Evolutionary conservation across 1,140 invertebrate genomes (phyloP).

Genomic region (Heliconius congener): DNA sequence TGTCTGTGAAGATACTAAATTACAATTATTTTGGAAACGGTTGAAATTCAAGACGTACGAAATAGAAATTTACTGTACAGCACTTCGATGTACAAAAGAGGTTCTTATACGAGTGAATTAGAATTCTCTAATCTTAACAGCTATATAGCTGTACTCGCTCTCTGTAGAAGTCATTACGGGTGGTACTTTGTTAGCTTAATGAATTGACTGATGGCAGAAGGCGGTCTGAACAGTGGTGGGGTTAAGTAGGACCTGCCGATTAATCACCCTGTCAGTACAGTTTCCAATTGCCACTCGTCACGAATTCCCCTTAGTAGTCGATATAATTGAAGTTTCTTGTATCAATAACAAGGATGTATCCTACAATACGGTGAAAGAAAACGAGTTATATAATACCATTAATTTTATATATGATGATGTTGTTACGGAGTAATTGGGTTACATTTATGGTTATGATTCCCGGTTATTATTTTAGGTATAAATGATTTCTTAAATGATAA

Average conservation of each 20-base stretch:
- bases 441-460: too few species aligned
- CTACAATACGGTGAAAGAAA: conserved; percentile 6
- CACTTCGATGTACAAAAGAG: conserved; percentile 32
- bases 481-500: too few species aligned
- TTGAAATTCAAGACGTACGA: conserved; percentile 7
- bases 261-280: conserved; percentile 77
- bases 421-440: neutral
- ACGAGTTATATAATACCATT: neutral
- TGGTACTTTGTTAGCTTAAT: conserved; percentile 78
- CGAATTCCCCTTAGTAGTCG: conserved; percentile 59
- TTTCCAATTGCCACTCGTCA: conserved; percentile 76
- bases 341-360: conserved; percentile 31
- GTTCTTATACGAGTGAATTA: conserved; percentile 31
- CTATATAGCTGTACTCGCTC: conserved; percentile 55
- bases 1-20: conserved; percentile 45
- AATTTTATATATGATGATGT: neutral
- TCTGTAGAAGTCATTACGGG: conserved; percentile 71
- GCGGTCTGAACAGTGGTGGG: conserved; percentile 71
- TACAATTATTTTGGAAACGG: conserved; percentile 15
- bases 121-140: conserved; percentile 43
- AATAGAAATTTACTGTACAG: conserved; percentile 19
- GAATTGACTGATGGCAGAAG: conserved; percentile 78
- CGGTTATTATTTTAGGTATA: too few species aligned
- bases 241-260: conserved; percentile 76
- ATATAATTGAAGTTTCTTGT: conserved; percentile 58